Evolutionary conservation across 2,113 vertebrate genomes (phyloP), one percentile per base, ranked within the genome.

Genomic region (Miniopterus natalensis): DNA sequence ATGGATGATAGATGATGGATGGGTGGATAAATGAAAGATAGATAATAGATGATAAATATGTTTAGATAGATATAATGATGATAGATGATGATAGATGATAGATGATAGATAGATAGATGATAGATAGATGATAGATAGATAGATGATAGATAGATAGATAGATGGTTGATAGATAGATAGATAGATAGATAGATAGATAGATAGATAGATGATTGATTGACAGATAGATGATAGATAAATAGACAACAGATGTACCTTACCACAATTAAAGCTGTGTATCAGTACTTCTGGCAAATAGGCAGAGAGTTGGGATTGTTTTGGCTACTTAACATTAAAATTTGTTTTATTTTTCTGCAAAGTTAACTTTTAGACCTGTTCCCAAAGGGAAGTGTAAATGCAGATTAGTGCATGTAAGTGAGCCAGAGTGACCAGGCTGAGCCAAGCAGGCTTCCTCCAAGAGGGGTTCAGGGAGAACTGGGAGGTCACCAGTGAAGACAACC

Each of bases 281-380:
- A 45, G 49, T 20, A 40, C 47, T 77, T 42, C 27, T 45, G 84
- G n/a, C 14, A 81, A 66, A 61, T 11, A 92, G 23, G 11, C 31
- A 84, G 29, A 45, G 47, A 40, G 20, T 36, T 73, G 9, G 31
- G 23, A 53, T 74, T 61, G 36, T 8, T 71, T 45, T 47, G 23
- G 21, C 7, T 84, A 45, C 55, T 93, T 75, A 79, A 83, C 31
- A 55, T 65, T 27, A 84, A 74, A 63, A 29, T 15, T 49, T 29
- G 8, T 68, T 73, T 65, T 20, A 45, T 70, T 73, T 90, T 84
- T 85, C 89, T 93, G 47, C 47, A 73, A 83, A 78, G 36, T 85
- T 49, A 25, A 11, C 40, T 8, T 74, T 29, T 36, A 53, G 78
- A 10, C 47, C 1, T 14, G 18, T 53, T 51, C 31, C 21, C 47